Conservation (phyloP, 2,888 invertebrate species). For the Orthonevra nobilis region DNA sequence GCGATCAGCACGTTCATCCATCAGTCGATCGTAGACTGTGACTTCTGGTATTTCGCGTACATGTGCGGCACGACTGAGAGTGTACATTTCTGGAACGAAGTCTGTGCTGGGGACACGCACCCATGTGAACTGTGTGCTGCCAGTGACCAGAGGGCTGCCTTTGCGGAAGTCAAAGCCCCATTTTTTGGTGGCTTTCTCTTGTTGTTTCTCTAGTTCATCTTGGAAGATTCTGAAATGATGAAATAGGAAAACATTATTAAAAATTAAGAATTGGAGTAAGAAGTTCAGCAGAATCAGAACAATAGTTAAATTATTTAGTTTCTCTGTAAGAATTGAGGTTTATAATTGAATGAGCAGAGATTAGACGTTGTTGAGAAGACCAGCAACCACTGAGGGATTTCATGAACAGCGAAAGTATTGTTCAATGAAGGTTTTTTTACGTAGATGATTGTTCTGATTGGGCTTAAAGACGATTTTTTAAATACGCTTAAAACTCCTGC, state of each 20-base stretch:
- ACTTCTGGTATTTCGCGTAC: slow-evolving; percentile 73
- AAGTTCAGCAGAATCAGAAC: not conserved
- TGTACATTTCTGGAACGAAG: slow-evolving; percentile 79
- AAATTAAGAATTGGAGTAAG: not conserved
- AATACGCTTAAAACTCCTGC: no score
- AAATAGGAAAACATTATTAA: slow-evolving; percentile 3
- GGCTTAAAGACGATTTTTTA: no score
- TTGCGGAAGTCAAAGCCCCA: slow-evolving; percentile 80
- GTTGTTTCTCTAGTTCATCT: slow-evolving; percentile 77
- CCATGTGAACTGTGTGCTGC: slow-evolving; percentile 77
- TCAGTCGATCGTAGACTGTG: slow-evolving; percentile 74
- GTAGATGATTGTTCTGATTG: no score
- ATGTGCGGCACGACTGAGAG: slow-evolving; percentile 79
- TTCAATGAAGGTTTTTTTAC: no score
- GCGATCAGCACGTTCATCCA: slow-evolving; percentile 78
- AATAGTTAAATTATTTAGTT: not conserved
- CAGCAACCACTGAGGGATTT: no score
- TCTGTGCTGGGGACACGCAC: slow-evolving; percentile 78
- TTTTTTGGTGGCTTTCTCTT: slow-evolving; percentile 84
- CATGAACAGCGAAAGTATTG: no score
- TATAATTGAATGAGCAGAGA: no score
- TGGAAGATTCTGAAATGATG: slow-evolving; percentile 73
- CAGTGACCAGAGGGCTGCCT: slow-evolving; percentile 75
- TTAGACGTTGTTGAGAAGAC: no score
- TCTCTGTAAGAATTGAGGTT: no score